Conservation (phyloP, 1,140 invertebrate species). For the Hormaphis cornu region DNA sequence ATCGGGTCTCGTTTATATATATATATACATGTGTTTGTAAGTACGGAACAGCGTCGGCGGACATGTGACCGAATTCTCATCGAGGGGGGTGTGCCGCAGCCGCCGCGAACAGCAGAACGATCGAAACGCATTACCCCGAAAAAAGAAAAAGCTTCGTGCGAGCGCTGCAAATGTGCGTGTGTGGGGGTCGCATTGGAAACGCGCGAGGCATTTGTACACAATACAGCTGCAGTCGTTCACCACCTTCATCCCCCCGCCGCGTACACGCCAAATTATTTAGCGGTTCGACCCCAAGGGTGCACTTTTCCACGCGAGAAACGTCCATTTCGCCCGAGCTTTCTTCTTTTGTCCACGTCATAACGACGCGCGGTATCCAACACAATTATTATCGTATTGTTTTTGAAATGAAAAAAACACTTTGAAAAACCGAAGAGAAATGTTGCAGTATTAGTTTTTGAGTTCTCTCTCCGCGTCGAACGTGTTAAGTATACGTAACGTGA, state of each 20-base stretch:
- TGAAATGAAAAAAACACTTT: too few relatives aligned
- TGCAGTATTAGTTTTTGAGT: too few relatives aligned
- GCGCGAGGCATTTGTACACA: conserved; percentile 24
- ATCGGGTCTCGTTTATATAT: background rate
- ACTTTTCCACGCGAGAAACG: conserved; percentile 21
- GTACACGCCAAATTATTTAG: conserved; percentile 21
- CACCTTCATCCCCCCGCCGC: conserved; percentile 7
- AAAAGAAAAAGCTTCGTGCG: conserved; percentile 24
- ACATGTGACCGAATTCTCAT: conserved; percentile 30
- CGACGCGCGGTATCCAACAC: too few relatives aligned
- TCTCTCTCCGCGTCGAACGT: too few relatives aligned
- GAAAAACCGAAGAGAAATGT: too few relatives aligned
- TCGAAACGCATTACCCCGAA: conserved; percentile 28
- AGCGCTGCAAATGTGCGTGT: background rate
- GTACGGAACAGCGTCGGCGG: conserved; percentile 8
- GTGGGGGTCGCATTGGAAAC: background rate
- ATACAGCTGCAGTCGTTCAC: conserved; percentile 30
- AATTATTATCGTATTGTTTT: too few relatives aligned
- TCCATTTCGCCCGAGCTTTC: too few relatives aligned
- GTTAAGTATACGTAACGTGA: too few relatives aligned
- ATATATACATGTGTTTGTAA: background rate
- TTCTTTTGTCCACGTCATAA: too few relatives aligned
- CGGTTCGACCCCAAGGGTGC: conserved; percentile 30
- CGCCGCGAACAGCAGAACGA: conserved; percentile 8
- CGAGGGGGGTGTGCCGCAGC: conserved; percentile 15